Percentiles rank a stretch among this genome's conserved stretches.
phyloP scores from a whole-genome alignment of 1,140 invertebrate species.

The Megalopta genalis region DNA sequence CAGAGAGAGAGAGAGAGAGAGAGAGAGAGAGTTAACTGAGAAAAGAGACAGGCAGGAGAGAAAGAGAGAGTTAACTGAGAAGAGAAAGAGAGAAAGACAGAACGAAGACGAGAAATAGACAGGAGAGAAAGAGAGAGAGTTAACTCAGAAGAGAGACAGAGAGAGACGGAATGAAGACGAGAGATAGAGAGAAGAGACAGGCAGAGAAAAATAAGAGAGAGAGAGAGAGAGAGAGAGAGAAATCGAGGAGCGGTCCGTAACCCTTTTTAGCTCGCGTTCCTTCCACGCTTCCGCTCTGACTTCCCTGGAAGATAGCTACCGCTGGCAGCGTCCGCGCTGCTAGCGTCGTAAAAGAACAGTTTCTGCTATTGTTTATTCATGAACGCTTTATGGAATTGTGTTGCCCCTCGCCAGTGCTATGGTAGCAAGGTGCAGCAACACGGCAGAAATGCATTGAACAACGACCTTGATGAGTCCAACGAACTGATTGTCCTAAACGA shows the following conservation, averaged over 20 bases:
- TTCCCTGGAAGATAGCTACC: slow-evolving; percentile 4
- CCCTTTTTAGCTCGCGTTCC: neutral
- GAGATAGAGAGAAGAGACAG: neutral
- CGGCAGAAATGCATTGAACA: neutral
- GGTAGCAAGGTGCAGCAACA: neutral
- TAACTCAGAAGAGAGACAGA: neutral
- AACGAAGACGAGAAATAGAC: no score
- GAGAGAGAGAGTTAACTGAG: neutral
- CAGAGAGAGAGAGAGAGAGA: neutral
- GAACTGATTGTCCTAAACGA: no score
- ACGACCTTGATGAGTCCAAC: no score
- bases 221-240: neutral
- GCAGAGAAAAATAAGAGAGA: no score
- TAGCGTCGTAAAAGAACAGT: slow-evolving; percentile 10
- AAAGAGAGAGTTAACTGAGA: neutral
- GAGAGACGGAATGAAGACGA: no score
- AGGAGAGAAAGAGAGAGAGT: neutral
- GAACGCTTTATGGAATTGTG: slow-evolving; percentile 10
- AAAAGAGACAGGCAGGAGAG: no score
- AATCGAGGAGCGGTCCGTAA: neutral
- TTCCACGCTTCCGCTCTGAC: neutral
- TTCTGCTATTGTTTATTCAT: slow-evolving; percentile 39
- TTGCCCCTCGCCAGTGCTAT: neutral
- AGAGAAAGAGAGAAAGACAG: neutral
- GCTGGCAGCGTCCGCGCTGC: neutral